Evolutionary conservation across 92 coral and sea anemone genomes (phyloP), one percentile per base, ranked within the genome.

Genomic region (Phymanthus crucifer): DNA sequence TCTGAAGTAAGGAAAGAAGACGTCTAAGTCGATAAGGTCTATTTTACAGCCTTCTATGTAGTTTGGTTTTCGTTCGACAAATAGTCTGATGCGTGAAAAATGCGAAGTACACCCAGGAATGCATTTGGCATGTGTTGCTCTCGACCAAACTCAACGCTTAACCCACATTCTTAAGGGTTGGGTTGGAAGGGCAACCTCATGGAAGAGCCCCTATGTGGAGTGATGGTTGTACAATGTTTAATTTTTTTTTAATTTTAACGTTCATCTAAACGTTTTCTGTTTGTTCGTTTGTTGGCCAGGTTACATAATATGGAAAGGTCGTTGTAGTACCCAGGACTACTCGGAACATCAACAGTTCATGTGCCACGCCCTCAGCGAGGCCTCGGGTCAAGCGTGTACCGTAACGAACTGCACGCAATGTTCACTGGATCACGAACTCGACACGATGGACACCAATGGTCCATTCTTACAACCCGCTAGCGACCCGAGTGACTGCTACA

Each of bases 261-360:
- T n/a, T 73, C 57, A 57, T n/a, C 54, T 36, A 71, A 66, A 34
- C 21, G 29, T 12, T 54, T 77, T 31, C 0, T 38, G n/a, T n/a
- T n/a, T n/a, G n/a, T n/a, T 83, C 19, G 31, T 29, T 21, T 12
- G 34, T 71, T 14, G 33, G 37, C 9, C 66, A 92, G 97, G 97
- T 65, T 90, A 92, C 84, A 90, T 92, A 11, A 61, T 89, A 47
- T 92, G 93, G 93, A 91, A 87, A 56, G 97, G 97, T 47, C 86
- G 97, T 17, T 48, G 83, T 32, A 80, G 86, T 72, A 89, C 77
- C 27, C 88, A 73, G 40, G 85, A 90, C 43, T 83, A 71, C 29
- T 32, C 54, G 32, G 86, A 84, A 26, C 87, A 83, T 83, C 82
- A 82, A 10, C 33, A 83, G 26, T 83, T 71, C 43, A 52, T 92